Conservation (phyloP, 2,113 vertebrate species). For the Stigmatopora argus region DNA sequence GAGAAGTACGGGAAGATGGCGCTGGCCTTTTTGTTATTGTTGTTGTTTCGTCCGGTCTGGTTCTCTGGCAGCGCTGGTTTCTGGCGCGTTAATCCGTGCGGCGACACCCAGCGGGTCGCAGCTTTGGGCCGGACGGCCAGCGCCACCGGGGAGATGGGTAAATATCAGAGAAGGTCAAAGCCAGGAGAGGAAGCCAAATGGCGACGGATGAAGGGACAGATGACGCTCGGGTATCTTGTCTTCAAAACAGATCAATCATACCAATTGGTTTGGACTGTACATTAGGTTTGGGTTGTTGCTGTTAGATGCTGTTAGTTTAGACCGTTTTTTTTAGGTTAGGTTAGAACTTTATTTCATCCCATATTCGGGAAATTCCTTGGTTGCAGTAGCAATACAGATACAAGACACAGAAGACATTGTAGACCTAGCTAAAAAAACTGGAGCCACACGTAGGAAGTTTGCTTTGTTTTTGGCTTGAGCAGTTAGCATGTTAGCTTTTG, state of each 20-base stretch:
- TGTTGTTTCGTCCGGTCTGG: slow-evolving; percentile 4
- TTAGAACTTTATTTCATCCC: too few relatives aligned
- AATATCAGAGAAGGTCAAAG: slow-evolving; percentile 77
- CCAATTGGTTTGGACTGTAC: background rate
- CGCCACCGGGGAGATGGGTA: slow-evolving; percentile 70
- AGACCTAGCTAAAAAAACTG: too few relatives aligned
- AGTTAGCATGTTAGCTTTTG: background rate
- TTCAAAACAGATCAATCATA: background rate
- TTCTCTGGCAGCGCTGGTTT: slow-evolving; percentile 17
- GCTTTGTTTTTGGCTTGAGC: background rate
- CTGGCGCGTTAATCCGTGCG: slow-evolving; percentile 47
- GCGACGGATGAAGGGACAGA: slow-evolving; percentile 36
- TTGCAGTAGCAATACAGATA: too few relatives aligned
- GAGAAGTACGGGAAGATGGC: background rate
- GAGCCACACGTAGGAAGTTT: too few relatives aligned
- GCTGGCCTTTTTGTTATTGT: too few relatives aligned
- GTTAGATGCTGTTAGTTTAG: too few relatives aligned
- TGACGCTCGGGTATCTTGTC: slow-evolving; percentile 17
- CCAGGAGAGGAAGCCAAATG: slow-evolving; percentile 51
- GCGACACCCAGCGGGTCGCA: slow-evolving; percentile 44
- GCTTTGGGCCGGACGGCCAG: slow-evolving; percentile 36
- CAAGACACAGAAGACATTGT: too few relatives aligned
- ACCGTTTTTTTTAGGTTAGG: too few relatives aligned
- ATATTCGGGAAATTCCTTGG: too few relatives aligned
- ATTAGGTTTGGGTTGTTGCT: too few relatives aligned